phyloP scores from a whole-genome alignment of 2,797 vertebrate genomes.

The Bryconaethiops microstoma region DNA sequence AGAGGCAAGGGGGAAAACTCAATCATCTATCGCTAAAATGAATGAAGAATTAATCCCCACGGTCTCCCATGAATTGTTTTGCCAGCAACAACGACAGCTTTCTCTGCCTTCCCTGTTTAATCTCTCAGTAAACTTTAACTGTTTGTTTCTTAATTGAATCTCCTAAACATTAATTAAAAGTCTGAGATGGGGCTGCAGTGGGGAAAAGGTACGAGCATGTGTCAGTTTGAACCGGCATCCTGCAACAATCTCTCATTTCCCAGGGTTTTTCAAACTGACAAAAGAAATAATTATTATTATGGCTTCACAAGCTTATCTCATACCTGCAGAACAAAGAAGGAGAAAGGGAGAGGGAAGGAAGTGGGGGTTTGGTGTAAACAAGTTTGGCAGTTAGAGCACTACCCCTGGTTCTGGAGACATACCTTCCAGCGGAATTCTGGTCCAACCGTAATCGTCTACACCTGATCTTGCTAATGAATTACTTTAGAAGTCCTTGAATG shows the following conservation, averaged over 20 bases:
- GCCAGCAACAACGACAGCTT: conserved; percentile 51
- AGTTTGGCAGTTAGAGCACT: neutral
- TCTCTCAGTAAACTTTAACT: conserved; percentile 58
- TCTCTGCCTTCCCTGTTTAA: conserved; percentile 60
- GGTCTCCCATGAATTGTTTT: conserved; percentile 44
- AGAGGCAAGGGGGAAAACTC: conserved; percentile 13
- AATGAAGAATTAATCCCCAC: conserved; percentile 57
- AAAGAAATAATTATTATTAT: conserved; percentile 63
- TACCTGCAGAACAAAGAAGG: conserved; percentile 54
- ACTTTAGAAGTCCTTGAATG: no score
- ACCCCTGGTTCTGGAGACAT: neutral
- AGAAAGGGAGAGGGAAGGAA: neutral
- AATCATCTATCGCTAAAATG: conserved; percentile 61
- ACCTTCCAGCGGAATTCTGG: neutral
- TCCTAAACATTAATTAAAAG: conserved; percentile 66
- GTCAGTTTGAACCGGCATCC: conserved; percentile 44
- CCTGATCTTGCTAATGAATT: no score
- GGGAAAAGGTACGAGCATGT: conserved; percentile 43
- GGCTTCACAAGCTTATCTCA: conserved; percentile 57
- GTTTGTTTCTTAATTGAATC: conserved; percentile 68
- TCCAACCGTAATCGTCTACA: neutral
- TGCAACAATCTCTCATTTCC: conserved; percentile 55
- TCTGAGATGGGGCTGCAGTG: conserved; percentile 45
- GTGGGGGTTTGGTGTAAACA: neutral
- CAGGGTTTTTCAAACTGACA: conserved; percentile 58